Base-by-base conservation (phyloP, 2,888 invertebrate species). In the Halictus quadricinctus region DNA sequence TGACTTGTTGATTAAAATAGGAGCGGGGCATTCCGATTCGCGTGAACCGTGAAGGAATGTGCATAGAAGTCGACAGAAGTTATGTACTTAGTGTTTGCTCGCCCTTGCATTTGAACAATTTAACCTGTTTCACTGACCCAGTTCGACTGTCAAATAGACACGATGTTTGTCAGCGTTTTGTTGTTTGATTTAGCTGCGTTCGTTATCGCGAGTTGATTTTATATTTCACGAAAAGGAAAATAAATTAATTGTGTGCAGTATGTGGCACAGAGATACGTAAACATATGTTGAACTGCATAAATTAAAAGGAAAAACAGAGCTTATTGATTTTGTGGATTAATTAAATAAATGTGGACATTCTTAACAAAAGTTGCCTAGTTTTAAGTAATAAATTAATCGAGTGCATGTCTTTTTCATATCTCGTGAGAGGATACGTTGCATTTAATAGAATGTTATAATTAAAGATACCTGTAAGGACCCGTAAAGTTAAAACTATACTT, bases 1-100 rank as follows among this genome's bases (percentile, higher is more conserved):
- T n/a, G 12, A 41, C 36, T 36, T n/a, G 58, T n/a, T 54, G 75
- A 75, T 25, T 48, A 58, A 54, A 60, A 54, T 54, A 54, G 60
- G n/a, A n/a, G 69, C 41, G 41, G 41, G 21, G 12, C 21, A 41
- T 69, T 69, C 69, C 69, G 36, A 41, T 69, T 69, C 41, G 36
- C n/a, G 21, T 36, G 69, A 41, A 69, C 21, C 21, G 36, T 36
- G 18, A 64, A 64, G 69, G 41, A 69, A 69, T 18, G 69, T 29
- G 64, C 7, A 69, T 69, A 41, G 69, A 69, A 41, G 69, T 41
- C 36, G 21, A 21, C 29, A 21, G 69, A 41, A 36, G 69, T 41
- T n/a, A 18, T 69, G 41, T 69, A 69, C 21, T 69, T 69, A 69
- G 29, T 64, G 18, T 64, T 18, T 18, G 3, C 29, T 64, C 18